phyloP scores from a whole-genome alignment of 2,113 vertebrate species.

The Etheostoma cragini region DNA sequence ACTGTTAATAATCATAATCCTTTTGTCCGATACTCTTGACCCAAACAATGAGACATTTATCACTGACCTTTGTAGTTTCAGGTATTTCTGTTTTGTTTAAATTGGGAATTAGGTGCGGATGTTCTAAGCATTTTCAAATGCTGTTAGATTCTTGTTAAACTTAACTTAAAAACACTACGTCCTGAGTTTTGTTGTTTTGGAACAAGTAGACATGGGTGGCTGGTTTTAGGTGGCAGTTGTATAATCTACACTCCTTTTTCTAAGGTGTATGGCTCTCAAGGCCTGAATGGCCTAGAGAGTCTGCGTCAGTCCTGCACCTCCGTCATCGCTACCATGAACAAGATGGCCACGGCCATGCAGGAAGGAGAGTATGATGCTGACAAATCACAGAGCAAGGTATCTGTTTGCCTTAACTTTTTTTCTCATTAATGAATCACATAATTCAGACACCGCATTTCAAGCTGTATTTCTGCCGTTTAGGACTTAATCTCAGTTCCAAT shows the following conservation, averaged over 20 bases:
- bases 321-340: conserved; percentile 97
- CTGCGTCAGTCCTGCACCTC: conserved; percentile 94
- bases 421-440: neutral
- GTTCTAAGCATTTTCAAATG: neutral
- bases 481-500: neutral
- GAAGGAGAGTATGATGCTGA: conserved; percentile 97
- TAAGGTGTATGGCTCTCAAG: conserved; percentile 76
- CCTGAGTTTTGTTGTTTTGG: neutral
- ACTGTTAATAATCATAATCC: neutral
- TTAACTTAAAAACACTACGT: neutral
- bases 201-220: neutral
- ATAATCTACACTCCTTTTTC: neutral
- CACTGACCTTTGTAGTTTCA: neutral
- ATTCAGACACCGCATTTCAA: neutral
- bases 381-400: conserved; percentile 84
- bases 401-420: neutral
- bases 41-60: neutral
- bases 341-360: conserved; percentile 98
- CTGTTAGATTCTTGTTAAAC: neutral
- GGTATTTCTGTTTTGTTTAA: neutral
- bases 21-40: too few species aligned
- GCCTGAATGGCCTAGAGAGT: conserved; percentile 88
- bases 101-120: neutral
- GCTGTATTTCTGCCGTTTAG: neutral
- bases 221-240: neutral